Conservation (phyloP, 2,797 vertebrate species). For the Selene dorsalis region DNA sequence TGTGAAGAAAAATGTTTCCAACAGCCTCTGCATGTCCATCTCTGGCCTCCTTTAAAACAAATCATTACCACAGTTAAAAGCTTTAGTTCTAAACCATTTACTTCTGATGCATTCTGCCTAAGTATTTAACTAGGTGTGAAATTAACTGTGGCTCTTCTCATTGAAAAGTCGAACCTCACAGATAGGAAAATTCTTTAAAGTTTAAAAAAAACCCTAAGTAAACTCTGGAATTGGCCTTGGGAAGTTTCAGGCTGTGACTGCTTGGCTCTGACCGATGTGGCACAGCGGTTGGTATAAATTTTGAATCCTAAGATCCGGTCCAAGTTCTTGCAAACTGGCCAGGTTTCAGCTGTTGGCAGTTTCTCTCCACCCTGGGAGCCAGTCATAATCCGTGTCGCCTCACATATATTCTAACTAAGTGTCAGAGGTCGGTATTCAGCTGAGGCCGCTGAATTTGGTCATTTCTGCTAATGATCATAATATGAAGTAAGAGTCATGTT, state of each 20-base stretch:
- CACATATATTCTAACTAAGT: constrained; percentile 50
- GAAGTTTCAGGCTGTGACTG: constrained; percentile 57
- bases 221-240: constrained; percentile 64
- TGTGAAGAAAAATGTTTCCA: constrained; percentile 40
- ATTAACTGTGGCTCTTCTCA: constrained; percentile 74
- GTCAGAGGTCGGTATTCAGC: constrained; percentile 55
- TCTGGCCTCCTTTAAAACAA: constrained; percentile 62
- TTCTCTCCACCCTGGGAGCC: constrained; percentile 51
- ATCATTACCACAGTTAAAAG: constrained; percentile 62
- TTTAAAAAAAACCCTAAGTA: constrained; percentile 48
- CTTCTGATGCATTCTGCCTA: constrained; percentile 61
- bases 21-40: constrained; percentile 43
- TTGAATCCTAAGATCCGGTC: constrained; percentile 70
- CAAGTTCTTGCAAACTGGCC: constrained; percentile 70
- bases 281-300: constrained; percentile 61
- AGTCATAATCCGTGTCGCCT: constrained; percentile 57
- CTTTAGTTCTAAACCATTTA: constrained; percentile 73
- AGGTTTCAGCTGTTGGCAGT: constrained; percentile 61
- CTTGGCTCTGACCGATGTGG: constrained; percentile 61
- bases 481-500: constrained; percentile 51
- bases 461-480: constrained; percentile 60
- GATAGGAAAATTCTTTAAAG: constrained; percentile 53
- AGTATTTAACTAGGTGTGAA: constrained; percentile 83
- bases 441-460: constrained; percentile 45
- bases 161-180: constrained; percentile 57